A percentile compares a stretch with the other conserved stretches of the same genome.
phyloP scores from a whole-genome alignment of 1,140 invertebrate species.

The Laupala kohalensis region DNA sequence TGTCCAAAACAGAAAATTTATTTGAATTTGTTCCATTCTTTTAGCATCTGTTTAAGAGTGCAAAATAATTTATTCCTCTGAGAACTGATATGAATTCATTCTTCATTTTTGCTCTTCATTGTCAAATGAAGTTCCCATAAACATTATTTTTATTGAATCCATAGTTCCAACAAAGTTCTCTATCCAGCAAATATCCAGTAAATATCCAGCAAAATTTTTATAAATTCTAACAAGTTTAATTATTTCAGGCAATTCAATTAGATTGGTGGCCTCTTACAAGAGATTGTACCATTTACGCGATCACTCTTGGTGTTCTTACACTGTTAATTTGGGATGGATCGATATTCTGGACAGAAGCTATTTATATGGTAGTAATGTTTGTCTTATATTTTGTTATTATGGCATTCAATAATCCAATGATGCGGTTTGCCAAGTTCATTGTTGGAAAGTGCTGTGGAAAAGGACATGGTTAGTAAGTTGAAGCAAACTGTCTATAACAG shows the following conservation, averaged over 20 bases:
- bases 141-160: no score
- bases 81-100: no score
- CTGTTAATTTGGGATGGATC: constrained; percentile 63
- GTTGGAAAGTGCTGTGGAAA: not conserved
- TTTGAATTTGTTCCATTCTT: no score
- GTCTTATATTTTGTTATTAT: constrained; percentile 26
- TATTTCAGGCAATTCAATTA: constrained; percentile 59
- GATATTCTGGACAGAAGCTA: constrained; percentile 67
- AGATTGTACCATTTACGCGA: constrained; percentile 68
- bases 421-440: not conserved
- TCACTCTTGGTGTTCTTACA: constrained; percentile 61
- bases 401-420: constrained; percentile 5
- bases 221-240: no score
- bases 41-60: no score
- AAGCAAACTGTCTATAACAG: not conserved
- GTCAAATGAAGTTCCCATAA: no score
- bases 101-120: no score
- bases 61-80: no score
- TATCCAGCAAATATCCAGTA: no score
- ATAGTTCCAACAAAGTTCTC: no score
- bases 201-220: no score
- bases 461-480: not conserved
- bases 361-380: constrained; percentile 51
- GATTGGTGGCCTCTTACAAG: constrained; percentile 73
- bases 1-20: no score